These are phyloP conservation scores for Semnornis frantzii DNA, from an alignment of 2,113 vertebrate genomes.

Conservation along the genomic window DNA sequence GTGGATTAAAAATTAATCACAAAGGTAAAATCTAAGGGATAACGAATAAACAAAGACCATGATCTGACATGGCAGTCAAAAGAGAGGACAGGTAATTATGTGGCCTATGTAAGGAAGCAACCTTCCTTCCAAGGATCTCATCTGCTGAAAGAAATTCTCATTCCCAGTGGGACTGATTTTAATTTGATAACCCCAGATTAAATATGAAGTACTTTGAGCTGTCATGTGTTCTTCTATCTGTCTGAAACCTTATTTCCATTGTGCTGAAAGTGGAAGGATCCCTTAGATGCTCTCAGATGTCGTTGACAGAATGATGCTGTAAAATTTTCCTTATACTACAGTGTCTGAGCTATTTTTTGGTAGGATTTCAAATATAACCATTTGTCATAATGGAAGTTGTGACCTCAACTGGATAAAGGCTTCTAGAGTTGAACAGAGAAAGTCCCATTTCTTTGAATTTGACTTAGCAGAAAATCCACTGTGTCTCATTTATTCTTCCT, in stretches of 20 bases:
- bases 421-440: background rate
- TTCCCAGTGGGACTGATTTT: background rate
- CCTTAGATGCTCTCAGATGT: background rate
- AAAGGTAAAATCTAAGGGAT: background rate
- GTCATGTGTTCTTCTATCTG: background rate
- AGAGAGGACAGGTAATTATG: background rate
- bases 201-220: background rate
- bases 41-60: background rate
- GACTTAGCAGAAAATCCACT: background rate
- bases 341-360: background rate
- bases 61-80: background rate
- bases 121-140: background rate
- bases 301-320: background rate
- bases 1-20: constrained; percentile 34
- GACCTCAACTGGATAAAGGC: background rate
- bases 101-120: background rate
- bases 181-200: background rate
- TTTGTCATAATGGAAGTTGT: background rate
- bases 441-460: background rate
- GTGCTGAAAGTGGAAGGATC: background rate
- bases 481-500: background rate
- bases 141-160: background rate
- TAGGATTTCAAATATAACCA: background rate
- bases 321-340: fast-evolving
- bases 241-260: background rate